phyloP scores from a whole-genome alignment of 2,888 invertebrate genomes.

The Orgyia antiqua region DNA sequence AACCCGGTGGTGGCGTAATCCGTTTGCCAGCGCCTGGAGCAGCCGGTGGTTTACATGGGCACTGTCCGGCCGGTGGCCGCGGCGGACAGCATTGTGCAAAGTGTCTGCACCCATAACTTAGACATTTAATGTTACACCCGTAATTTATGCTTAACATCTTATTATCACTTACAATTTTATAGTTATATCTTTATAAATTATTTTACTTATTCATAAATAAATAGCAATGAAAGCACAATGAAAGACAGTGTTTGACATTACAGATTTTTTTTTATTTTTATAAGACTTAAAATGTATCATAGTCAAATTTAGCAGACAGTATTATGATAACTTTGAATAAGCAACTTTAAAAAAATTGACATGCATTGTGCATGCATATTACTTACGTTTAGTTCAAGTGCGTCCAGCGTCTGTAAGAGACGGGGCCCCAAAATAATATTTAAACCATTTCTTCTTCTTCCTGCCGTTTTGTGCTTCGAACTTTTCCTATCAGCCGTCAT shows the following conservation, averaged over 20 bases:
- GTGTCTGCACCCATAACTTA: conserved; percentile 11
- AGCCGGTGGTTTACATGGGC: conserved; percentile 16
- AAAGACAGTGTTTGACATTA: neutral
- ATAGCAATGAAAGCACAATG: neutral
- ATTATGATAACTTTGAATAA: too few species aligned
- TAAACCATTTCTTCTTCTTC: too few species aligned
- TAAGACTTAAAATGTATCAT: too few species aligned
- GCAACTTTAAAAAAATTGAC: too few species aligned
- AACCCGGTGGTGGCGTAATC: conserved; percentile 39
- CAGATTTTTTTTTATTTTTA: neutral
- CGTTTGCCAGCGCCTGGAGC: conserved; percentile 35
- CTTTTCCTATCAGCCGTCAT: too few species aligned
- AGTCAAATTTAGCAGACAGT: too few species aligned
- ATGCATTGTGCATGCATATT: too few species aligned
- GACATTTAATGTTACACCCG: neutral
- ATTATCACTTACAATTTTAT: neutral
- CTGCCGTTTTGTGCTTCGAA: too few species aligned
- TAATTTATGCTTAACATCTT: conserved; percentile 5
- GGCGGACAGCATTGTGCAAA: conserved; percentile 46
- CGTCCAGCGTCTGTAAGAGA: too few species aligned
- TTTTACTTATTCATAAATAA: neutral
- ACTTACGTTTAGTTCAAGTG: too few species aligned
- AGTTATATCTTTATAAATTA: neutral
- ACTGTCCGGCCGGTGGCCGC: conserved; percentile 25
- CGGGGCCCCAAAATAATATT: too few species aligned